Evolutionary conservation across 2,113 vertebrate species (phyloP), one percentile per base, ranked within the genome.

Genomic region (Podiceps cristatus): DNA sequence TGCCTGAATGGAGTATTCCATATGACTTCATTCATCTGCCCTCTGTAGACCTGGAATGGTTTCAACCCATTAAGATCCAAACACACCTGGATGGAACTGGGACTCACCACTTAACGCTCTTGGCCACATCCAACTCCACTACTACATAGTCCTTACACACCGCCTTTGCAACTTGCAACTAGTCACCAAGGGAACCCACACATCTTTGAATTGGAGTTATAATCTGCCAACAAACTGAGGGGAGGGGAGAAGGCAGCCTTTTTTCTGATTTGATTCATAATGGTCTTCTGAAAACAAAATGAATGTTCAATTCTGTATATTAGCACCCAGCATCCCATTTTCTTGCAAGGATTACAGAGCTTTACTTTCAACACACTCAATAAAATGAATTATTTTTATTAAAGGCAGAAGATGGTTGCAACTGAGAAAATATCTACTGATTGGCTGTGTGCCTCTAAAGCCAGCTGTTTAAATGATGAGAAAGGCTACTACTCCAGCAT

Each of bases 71-170:
- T 25, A 60, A 53, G 67, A 42, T 37, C 22, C 40, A 64, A 68
- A 35, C 53, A 52, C 9, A 52, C 24, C 11, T n/a, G 28, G 8
- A 17, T 19, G 52, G 23, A 62, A 44, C 23, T 37, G 18, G 4
- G 11, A 3, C 55, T 87, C 13, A 35, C 11, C 20, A 23, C 18
- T 76, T 18, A 15, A 0, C 8, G 6, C 18, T 49, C 56, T 31
- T 35, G 55, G 14, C 11, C n/a, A 24, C 8, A 27, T 47, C 27
- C 12, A 3, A 47, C 60, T 72, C 44, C 33, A 18, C 37, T 44
- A 42, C 23, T 50, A 18, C 2, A 2, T 25, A 31, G 5, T n/a
- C 15, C n/a, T 87, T 33, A 40, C 4, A 24, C 0, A 52, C 2
- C 8, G 11, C 16, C 45, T 92, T 69, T 44, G 42, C 9, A 52